phyloP scores from a whole-genome alignment of 2,113 vertebrate species.

The Heterocephalus glaber region DNA sequence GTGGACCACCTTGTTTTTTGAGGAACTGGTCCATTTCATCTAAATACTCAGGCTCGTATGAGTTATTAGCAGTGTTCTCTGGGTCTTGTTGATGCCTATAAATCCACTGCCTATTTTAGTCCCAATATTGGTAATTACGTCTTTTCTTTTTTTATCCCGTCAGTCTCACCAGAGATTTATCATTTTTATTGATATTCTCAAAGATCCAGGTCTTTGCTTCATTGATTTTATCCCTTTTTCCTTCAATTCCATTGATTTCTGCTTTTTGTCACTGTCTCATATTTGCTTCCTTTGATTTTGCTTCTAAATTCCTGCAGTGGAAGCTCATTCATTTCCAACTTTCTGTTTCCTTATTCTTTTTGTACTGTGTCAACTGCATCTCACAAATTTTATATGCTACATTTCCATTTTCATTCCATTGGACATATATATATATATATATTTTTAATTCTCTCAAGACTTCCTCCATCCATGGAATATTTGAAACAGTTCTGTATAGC shows the following conservation, averaged over 20 bases:
- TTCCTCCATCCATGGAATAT: not conserved
- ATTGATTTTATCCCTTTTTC: not conserved
- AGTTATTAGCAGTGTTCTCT: fast-evolving
- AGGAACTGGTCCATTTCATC: not conserved
- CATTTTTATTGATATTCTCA: not conserved
- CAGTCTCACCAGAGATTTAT: not conserved
- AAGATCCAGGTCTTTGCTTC: not conserved
- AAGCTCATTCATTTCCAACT: not conserved
- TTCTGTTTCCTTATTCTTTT: not conserved
- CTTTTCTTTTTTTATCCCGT: not conserved
- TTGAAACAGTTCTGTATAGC: not conserved
- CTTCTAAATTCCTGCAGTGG: not conserved
- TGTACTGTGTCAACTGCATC: not conserved
- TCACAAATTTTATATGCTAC: not conserved
- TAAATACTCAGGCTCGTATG: fast-evolving
- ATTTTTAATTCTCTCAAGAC: not conserved
- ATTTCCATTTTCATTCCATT: not conserved
- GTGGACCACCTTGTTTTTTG: not conserved
- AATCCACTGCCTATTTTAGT: not conserved
- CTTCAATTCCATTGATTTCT: not conserved
- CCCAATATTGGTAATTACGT: not conserved
- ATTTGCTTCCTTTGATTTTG: not conserved
- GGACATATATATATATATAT: not conserved
- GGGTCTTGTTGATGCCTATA: not conserved
- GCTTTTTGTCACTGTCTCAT: not conserved